Base-by-base conservation (phyloP, 2,888 invertebrate genomes). In the Nymphalis c-album region DNA sequence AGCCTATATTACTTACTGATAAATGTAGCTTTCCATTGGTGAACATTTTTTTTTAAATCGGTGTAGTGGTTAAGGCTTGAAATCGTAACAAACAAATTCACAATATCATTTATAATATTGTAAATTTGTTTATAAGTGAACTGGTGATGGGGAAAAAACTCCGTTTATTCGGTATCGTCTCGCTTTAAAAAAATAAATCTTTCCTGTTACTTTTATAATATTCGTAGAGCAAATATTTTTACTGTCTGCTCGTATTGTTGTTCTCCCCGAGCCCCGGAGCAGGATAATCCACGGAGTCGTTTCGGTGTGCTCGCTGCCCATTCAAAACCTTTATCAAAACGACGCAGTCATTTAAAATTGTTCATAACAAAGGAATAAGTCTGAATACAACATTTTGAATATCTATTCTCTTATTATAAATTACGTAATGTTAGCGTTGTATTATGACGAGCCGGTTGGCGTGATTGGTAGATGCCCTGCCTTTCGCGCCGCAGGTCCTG, bases 301-400 rank as follows among this genome's bases (percentile, higher is more conserved):
- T 64, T 51, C 58, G 63, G 53, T 47, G 57, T 35, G 31, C 53
- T 64, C 18, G 46, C 53, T 6, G 6, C 60, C 60, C 26, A 68
- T 68, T 68, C 65, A 64, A 64, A 57, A 60, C 60, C 63, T 66
- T 71, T 71, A 71, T 71, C 68, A 71, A 63, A 71, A 68, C 63
- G 55, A 48, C 57, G 68, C 68, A 68, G 68, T 63, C 63, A 68
- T 71, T 71, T 71, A 58, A 57, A 48, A 47, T 55, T 50, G 26
- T 20, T 45, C 40, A 17, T 40, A 64, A 61, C 64, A 68, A 68
- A 68, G 60, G 60, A 57, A 53, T 59, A 46, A 40, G 64, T 64
- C 57, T 57, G 57, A 18, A 26, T 53, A 53, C 53, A 35, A 40
- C n/a, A 2, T 57, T 57, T 26, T 57, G 40, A 18, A 57, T 35